Base-by-base conservation (phyloP, 2,888 invertebrate species). In the Tachina lurida region DNA sequence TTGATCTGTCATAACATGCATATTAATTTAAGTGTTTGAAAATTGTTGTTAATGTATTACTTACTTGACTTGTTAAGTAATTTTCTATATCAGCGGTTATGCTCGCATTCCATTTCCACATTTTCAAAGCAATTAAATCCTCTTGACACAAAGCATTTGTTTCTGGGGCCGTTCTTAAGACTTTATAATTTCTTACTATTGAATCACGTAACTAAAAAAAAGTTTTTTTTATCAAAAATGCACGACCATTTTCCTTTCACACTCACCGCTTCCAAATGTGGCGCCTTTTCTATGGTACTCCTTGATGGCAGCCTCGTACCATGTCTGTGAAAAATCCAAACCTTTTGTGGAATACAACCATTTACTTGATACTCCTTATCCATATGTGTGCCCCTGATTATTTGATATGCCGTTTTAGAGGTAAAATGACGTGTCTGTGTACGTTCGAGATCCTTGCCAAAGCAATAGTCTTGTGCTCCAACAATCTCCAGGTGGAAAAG, bases 401-500 rank as follows among this genome's bases (percentile, higher is more conserved):
- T 95, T 88, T 95, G 94, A 90, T 97, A 97, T 0, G 96, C 95
- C 0, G 97, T 97, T 93, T 96, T 97, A 8, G 96, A 95, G 12
- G 94, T 95, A 90, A 96, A 96, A 74, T 95, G 93, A 41, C 90
- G 89, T 3, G 91, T 91, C 87, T 93, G 93, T 41, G 84, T 79
- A 3, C 91, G 90, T 39, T 91, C 91, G 12, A 76, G 80, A 74
- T 93, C 93, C 82, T 89, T 89, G 81, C 89, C 90, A 76, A 92
- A 93, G 84, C 93, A 93, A 73, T 93, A 92, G 62, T 90, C 88
- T 71, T 90, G 88, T 65, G 88, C 91, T 71, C 76, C 62, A 41
- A 84, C 62, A 41, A 83, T 80, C 63, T 88, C 87, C 39, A 87
- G 75, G 70, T 81, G 85, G 39, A 80, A 88, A 71, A 89, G 80